Conservation (phyloP, 2,888 invertebrate species). For the Orchesella flavescens region DNA sequence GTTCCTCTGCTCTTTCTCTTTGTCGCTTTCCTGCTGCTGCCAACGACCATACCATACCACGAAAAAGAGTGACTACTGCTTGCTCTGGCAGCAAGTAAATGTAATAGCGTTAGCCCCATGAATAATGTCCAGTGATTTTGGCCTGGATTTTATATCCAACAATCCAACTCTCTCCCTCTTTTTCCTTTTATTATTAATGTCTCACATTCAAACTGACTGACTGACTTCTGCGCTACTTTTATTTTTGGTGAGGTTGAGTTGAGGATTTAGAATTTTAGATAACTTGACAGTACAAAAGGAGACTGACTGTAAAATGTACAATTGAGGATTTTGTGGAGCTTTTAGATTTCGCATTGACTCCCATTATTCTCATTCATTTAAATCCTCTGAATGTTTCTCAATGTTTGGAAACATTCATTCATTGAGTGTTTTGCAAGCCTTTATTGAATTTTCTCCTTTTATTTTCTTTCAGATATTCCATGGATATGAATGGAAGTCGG, state of each 20-base stretch:
- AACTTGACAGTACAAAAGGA: too few species aligned
- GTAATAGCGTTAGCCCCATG: constrained; percentile 26
- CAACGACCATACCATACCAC: neutral
- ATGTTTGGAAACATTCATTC: constrained; percentile 41
- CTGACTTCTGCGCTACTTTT: too few species aligned
- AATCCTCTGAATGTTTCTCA: constrained; percentile 27
- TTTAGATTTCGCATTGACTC: constrained; percentile 22
- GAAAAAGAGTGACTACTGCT: too few species aligned
- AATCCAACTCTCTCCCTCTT: too few species aligned
- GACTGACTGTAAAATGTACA: too few species aligned
- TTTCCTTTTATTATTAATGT: too few species aligned
- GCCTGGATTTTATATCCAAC: too few species aligned
- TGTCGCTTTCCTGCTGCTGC: neutral
- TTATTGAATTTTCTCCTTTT: constrained; percentile 7
- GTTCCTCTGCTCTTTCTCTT: too few species aligned
- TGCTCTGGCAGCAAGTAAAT: neutral
- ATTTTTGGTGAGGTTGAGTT: too few species aligned
- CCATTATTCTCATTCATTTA: constrained; percentile 41
- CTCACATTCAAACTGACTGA: too few species aligned
- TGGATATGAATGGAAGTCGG: constrained; percentile 95
- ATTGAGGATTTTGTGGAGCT: constrained; percentile 13
- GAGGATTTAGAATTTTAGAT: too few species aligned
- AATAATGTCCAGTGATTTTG: constrained; percentile 58
- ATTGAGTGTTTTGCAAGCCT: too few species aligned
- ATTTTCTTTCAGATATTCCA: constrained; percentile 84